Evolutionary conservation across 1,140 invertebrate genomes (phyloP).

Genomic region (Drosophila prosaltans): DNA sequence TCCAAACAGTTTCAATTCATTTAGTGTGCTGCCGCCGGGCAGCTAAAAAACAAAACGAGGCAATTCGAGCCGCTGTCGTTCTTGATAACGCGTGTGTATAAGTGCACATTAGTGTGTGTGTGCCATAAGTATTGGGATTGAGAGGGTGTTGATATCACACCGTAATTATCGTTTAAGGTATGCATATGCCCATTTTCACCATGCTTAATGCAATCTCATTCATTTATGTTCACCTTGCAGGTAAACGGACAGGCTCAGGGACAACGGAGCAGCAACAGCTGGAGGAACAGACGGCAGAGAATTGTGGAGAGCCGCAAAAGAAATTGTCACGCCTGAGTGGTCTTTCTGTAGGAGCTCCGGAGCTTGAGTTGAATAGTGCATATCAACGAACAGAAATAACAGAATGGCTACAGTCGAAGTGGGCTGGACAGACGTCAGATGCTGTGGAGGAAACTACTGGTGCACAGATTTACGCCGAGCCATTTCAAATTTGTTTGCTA

Average conservation of each 20-base stretch:
- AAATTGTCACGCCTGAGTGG: constrained; percentile 52
- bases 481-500: constrained; percentile 75
- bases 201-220: constrained; percentile 73
- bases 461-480: constrained; percentile 62
- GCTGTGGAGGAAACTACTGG: constrained; percentile 48
- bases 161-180: constrained; percentile 76
- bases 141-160: constrained; percentile 12
- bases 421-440: constrained; percentile 27
- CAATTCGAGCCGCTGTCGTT: constrained; percentile 23
- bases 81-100: constrained; percentile 52
- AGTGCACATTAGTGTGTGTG: constrained; percentile 33
- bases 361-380: constrained; percentile 41
- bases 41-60: constrained; percentile 34
- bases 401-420: constrained; percentile 58
- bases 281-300: background rate
- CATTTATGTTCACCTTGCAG: constrained; percentile 68
- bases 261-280: constrained; percentile 5
- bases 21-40: constrained; percentile 61
- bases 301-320: constrained; percentile 49
- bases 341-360: background rate
- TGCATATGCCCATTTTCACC: constrained; percentile 61
- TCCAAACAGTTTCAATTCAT: constrained; percentile 31
- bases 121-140: constrained; percentile 10
- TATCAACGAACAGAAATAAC: constrained; percentile 55
- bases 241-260: constrained; percentile 15